Evolutionary conservation across 2,797 vertebrate species (phyloP).

Genomic region (Enteromius argenteus): DNA sequence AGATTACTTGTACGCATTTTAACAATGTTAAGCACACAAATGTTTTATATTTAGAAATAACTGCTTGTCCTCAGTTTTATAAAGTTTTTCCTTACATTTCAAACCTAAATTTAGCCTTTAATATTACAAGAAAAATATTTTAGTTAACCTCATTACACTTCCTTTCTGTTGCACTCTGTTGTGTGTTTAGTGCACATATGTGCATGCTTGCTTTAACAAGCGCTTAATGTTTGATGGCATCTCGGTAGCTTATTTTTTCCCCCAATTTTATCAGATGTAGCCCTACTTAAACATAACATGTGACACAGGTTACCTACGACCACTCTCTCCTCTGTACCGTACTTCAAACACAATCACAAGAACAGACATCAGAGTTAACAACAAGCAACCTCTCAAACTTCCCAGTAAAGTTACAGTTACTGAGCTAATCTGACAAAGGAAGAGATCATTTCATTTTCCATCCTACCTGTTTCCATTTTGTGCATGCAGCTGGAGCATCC

Average conservation of each 20-base stretch:
- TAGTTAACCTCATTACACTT: not conserved
- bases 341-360: constrained; percentile 11
- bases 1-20: not conserved
- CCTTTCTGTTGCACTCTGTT: not conserved
- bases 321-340: not conserved
- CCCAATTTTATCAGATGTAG: not conserved
- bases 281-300: not conserved
- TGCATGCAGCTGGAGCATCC: constrained; percentile 85
- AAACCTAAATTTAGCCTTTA: not conserved
- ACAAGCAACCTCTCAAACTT: not conserved
- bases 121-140: not conserved
- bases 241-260: not conserved
- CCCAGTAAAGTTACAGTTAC: constrained; percentile 13
- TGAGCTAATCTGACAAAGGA: not conserved
- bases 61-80: not conserved
- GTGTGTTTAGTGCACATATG: too few relatives aligned
- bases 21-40: not conserved
- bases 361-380: not conserved
- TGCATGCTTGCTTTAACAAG: not conserved
- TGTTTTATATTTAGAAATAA: not conserved
- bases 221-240: not conserved
- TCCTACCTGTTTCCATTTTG: constrained; percentile 91
- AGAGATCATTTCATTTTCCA: constrained; percentile 19
- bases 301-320: not conserved
- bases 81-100: not conserved